Evolutionary conservation across 2,113 vertebrate species (phyloP), one percentile per base, ranked within the genome.

Genomic region (Dromaius novaehollandiae): DNA sequence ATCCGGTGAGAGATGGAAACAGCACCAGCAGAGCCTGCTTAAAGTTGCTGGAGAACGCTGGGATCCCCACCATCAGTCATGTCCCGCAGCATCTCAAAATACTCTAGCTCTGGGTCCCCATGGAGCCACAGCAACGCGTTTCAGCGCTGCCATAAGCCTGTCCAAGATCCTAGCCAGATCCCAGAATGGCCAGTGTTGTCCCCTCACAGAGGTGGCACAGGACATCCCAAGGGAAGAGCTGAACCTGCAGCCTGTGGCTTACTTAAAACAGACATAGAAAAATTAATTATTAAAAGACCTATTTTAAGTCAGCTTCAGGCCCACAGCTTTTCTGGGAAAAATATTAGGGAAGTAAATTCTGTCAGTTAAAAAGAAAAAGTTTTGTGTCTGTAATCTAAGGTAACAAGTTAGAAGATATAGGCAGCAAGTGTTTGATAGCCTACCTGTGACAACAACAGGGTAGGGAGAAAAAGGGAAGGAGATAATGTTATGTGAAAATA

Each of bases 81-180:
- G 48, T 53, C 28, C 26, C 9, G 26, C 21, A 68, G 13, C n/a
- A 80, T 65, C 50, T 32, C 42, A 53, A 74, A 70, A 53, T 25
- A 53, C 26, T 55, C 36, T 51, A 46, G 40, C 13, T 64, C 50
- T 53, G 15, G 22, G 34, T 76, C 74, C 34, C 24, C 42, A 11
- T 13, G 60, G 50, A 48, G 36, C 13, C 24, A 48, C 14, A 7
- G 10, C 7, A 8, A 3, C 50, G 6, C 24, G 58, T 0, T 0
- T 8, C 38, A 53, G 51, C 9, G 30, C 30, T 32, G 9, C 24
- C 36, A 11, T 13, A 53, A 70, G 63, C 21, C 22, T 15, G 28
- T 73, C n/a, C 42, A n/a, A 82, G 64, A 51, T 20, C 32, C 48
- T 32, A 64, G 20, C 36, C 51, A 71, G 56, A 48, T 12, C 13